Evolutionary conservation across 2,888 invertebrate species (phyloP).

Genomic region (Chymomyza fuscimana): DNA sequence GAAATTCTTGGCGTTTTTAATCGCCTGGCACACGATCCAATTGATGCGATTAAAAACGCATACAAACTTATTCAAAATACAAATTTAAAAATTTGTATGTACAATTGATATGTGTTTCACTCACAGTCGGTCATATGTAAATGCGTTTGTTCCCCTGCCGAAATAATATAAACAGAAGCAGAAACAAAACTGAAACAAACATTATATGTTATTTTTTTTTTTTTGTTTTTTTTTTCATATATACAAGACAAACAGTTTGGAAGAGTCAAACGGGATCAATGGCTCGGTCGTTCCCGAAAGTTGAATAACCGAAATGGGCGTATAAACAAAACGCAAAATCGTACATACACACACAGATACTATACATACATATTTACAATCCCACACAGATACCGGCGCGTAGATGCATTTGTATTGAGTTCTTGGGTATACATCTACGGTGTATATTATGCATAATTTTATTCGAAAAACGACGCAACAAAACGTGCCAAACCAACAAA

Average conservation of each 20-base stretch:
- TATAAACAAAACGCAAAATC: slow-evolving; percentile 57
- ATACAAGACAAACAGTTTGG: slow-evolving; percentile 54
- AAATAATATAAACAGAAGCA: slow-evolving; percentile 39
- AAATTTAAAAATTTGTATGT: neutral
- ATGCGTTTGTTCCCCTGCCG: slow-evolving; percentile 65
- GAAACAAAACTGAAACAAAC: slow-evolving; percentile 32
- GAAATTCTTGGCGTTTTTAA: slow-evolving; percentile 54
- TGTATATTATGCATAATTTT: slow-evolving; percentile 46
- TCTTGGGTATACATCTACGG: slow-evolving; percentile 33
- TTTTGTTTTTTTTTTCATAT: slow-evolving; percentile 1
- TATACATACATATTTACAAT: neutral
- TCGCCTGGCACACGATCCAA: slow-evolving; percentile 33
- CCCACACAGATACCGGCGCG: neutral
- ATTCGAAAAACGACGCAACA: slow-evolving; percentile 36
- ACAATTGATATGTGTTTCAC: neutral
- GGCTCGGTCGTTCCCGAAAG: slow-evolving; percentile 65
- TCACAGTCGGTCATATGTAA: slow-evolving; percentile 57
- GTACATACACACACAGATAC: neutral
- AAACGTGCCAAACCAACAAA: slow-evolving; percentile 14
- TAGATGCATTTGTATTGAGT: neutral
- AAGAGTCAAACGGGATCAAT: slow-evolving; percentile 70
- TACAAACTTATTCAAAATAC: slow-evolving; percentile 3
- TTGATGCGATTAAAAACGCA: slow-evolving; percentile 51
- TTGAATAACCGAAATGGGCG: slow-evolving; percentile 72
- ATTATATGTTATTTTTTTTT: neutral